A percentile compares a stretch with the other conserved stretches of the same genome.
phyloP scores from a whole-genome alignment of 1,140 invertebrate genomes.

The Streblospio benedicti region DNA sequence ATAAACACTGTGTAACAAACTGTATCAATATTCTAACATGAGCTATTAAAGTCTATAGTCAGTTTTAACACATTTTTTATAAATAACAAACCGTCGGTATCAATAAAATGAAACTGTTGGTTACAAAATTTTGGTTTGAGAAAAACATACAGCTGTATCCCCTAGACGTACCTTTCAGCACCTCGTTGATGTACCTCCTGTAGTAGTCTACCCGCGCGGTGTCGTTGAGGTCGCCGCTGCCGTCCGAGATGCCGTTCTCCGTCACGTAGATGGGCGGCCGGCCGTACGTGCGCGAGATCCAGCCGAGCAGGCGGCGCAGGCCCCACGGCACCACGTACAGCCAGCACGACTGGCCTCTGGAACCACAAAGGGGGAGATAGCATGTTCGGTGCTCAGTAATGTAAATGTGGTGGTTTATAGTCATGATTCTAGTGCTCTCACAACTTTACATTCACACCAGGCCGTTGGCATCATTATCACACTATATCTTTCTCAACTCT shows the following conservation, averaged over 20 bases:
- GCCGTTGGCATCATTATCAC: too few species aligned
- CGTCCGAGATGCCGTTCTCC: conserved; percentile 60
- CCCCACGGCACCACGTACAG: conserved; percentile 59
- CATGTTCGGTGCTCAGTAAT: too few species aligned
- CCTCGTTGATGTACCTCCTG: conserved; percentile 54
- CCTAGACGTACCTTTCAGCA: conserved; percentile 49
- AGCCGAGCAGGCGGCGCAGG: conserved; percentile 57
- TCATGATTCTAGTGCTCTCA: too few species aligned
- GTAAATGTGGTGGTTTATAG: too few species aligned
- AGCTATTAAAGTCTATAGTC: too few species aligned
- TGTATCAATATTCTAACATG: not conserved
- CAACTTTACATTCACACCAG: too few species aligned
- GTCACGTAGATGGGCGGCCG: conserved; percentile 58
- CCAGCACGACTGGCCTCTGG: too few species aligned
- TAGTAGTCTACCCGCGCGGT: conserved; percentile 51
- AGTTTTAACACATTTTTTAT: not conserved
- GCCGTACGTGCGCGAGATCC: conserved; percentile 55
- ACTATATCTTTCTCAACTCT: too few species aligned
- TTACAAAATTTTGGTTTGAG: too few species aligned
- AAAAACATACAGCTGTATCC: not conserved
- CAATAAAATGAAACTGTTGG: too few species aligned
- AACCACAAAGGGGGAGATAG: too few species aligned
- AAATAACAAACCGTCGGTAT: too few species aligned
- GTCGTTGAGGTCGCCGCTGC: conserved; percentile 49
- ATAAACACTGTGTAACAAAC: not conserved